Evolutionary conservation across 2,888 invertebrate species (phyloP), one percentile per base, ranked within the genome.

Genomic region (Xanthia togata): DNA sequence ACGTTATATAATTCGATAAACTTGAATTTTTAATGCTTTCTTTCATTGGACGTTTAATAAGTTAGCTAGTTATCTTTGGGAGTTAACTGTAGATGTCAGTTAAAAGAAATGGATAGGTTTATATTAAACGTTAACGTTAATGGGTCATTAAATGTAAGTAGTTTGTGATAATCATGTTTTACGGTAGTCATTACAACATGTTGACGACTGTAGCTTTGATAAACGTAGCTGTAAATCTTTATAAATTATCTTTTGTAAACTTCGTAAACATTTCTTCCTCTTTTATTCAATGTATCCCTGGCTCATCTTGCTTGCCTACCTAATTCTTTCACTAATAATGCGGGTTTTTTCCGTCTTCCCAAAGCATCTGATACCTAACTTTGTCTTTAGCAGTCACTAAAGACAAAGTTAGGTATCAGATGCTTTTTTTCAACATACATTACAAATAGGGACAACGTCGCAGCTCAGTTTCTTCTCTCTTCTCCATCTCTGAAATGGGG

Each of bases 1-100:
- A 70, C 17, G 67, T 85, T 81, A 83, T 73, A 81, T 84, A 87
- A 87, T 87, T 82, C 35, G 60, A 79, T 85, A 41, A 75, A 65
- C 57, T 79, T 78, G 64, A n/a, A 70, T 80, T 8, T 81, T 47
- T 64, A 72, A 73, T 57, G 79, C 79, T 85, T 88, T 87, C 83
- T 83, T 82, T 77, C 55, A 50, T 60, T 70, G 38, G 6, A 60
- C 38, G n/a, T 70, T 76, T 69, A 69, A 62, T 69, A 59, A 55
- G 53, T 26, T 41, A 23, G 47, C 50, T 81, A n/a, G 68, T 82
- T 82, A 84, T 76, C 41, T 82, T 44, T 14, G 23, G 6, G 1
- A 69, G 44, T 73, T 82, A 64, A 82, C 70, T 78, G 53, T 72
- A 63, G 26, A 73, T 72, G 35, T 69, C n/a, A 47, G 62, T 78